Evolutionary conservation across 2,113 vertebrate genomes (phyloP), one percentile per base, ranked within the genome.

Genomic region (Bungarus multicinctus): DNA sequence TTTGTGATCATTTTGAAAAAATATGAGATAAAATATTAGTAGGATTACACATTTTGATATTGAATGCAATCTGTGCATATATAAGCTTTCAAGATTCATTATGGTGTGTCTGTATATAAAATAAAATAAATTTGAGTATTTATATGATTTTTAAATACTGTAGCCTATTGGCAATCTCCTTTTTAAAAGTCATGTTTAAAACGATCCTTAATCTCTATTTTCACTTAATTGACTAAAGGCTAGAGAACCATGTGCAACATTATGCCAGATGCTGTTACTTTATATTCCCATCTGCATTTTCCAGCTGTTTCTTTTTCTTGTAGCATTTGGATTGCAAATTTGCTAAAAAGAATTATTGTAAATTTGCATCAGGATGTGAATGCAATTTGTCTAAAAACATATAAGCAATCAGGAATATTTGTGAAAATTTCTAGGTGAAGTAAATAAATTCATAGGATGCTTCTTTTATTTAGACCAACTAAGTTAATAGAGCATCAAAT

Each of bases 381-480:
- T 64, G 27, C 20, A 85, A 85, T 94, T 93, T n/a, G 45, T 8
- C 0, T 60, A 30, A 92, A 94, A 95, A 92, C 53, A 94, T 93
- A 11, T 64, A 89, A 3, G 0, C 55, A 74, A 60, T 5, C 47
- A 87, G 85, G 90, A 57, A 16, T 85, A 89, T 9, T 90, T 90
- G 47, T 93, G 94, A 89, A 93, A 58, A 81, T 45, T 30, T 30
- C 60, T 90, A 87, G 43, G 85, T 9, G 85, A 91, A 95, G 12
- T 90, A 58, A 91, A 50, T 69, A 81, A 43, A 89, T 89, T 94
- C 45, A 90, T 92, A 45, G 14, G 4, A 55, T 87, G 92, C 50
- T 69, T 50, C 94, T 92, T 93, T 95, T 93, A 91, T 95, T 95
- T 94, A 93, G 90, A 91, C 53, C 74, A 93, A 18, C 1, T 89